Percentiles rank a stretch among this genome's conserved stretches.
Conservation (phyloP, 2,888 invertebrate genomes). For the Bellardia pandia region DNA sequence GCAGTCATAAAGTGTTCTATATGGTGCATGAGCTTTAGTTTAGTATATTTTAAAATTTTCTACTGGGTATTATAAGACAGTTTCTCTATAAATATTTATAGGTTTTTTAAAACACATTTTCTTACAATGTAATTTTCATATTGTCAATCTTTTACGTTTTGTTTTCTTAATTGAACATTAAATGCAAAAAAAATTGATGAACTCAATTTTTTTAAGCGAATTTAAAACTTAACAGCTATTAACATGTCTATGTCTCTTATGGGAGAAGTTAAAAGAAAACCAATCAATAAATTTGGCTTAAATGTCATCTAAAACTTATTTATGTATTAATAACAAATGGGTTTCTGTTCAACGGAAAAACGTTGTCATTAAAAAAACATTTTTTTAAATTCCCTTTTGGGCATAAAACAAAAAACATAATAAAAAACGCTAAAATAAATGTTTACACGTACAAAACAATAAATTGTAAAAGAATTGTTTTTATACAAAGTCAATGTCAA, state of each 20-base stretch:
- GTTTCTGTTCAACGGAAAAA: neutral
- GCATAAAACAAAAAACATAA: neutral
- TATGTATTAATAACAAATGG: neutral
- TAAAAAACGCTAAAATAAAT: conserved; percentile 5
- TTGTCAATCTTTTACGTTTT: conserved; percentile 1
- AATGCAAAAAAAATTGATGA: conserved; percentile 64
- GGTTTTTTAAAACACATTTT: neutral
- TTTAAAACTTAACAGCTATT: conserved; percentile 20
- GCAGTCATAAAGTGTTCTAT: too few species aligned
- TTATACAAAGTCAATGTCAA: conserved; percentile 34
- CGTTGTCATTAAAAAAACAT: neutral
- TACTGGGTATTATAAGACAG: too few species aligned
- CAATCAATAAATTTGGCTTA: neutral
- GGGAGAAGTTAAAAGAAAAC: neutral
- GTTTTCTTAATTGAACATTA: neutral
- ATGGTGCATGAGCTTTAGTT: too few species aligned
- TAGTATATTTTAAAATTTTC: too few species aligned
- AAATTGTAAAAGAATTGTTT: neutral
- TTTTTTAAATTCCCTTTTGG: conserved; percentile 5
- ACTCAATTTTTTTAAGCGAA: conserved; percentile 66
- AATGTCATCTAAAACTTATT: neutral
- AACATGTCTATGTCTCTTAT: neutral
- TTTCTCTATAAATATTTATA: conserved; percentile 8
- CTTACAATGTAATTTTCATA: neutral
- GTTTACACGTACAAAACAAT: neutral